These are phyloP conservation scores for Hippocampus abdominalis DNA, from an alignment of 2,113 vertebrate genomes.

Conservation along the genomic window DNA sequence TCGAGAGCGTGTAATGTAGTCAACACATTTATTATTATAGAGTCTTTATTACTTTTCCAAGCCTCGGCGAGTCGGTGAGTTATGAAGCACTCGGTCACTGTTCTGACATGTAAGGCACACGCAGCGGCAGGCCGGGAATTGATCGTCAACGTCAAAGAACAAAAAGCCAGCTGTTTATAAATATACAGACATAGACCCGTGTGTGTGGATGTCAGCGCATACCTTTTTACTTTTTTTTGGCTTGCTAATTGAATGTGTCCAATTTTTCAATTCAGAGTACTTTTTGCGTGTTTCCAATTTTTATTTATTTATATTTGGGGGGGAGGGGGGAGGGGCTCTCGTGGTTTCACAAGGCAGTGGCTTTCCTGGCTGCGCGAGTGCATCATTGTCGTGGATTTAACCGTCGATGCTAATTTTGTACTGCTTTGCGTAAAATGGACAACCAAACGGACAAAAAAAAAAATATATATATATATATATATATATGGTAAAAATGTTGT, in stretches of 20 bases:
- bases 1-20: slow-evolving; percentile 53
- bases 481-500: slow-evolving; percentile 64
- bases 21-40: slow-evolving; percentile 62
- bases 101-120: slow-evolving; percentile 60
- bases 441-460: slow-evolving; percentile 10
- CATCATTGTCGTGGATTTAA: slow-evolving; percentile 69
- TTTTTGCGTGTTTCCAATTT: slow-evolving; percentile 57
- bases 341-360: slow-evolving; percentile 56
- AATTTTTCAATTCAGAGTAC: slow-evolving; percentile 58
- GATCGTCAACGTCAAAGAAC: slow-evolving; percentile 65
- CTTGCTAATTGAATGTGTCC: slow-evolving; percentile 47
- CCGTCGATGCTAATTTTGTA: slow-evolving; percentile 73
- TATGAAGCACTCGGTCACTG: slow-evolving; percentile 53
- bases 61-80: slow-evolving; percentile 51
- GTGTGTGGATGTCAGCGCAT: slow-evolving; percentile 24
- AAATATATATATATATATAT: slow-evolving; percentile 10
- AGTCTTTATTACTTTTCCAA: slow-evolving; percentile 59
- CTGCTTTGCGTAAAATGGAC: slow-evolving; percentile 58
- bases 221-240: slow-evolving; percentile 35
- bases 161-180: slow-evolving; percentile 74
- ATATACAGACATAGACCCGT: slow-evolving; percentile 60
- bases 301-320: not conserved
- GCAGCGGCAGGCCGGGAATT: slow-evolving; percentile 56
- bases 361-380: slow-evolving; percentile 62
- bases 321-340: not conserved